A percentile compares a stretch with the other conserved stretches of the same genome.
Conservation (phyloP, 2,797 vertebrate genomes). For the Malurus leucopterus region DNA sequence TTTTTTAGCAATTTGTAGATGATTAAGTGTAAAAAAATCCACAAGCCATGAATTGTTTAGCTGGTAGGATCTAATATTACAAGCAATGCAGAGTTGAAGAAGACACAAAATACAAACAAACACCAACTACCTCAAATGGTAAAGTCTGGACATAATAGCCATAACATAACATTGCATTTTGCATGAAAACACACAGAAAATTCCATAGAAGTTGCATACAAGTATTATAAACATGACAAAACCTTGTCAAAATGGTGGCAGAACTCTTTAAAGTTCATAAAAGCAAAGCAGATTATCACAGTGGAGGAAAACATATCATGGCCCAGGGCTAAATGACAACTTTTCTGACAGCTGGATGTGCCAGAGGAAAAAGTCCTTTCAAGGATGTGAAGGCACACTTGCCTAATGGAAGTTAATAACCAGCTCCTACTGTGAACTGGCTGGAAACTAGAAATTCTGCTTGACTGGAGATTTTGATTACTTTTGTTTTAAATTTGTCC, state of each 20-base stretch:
- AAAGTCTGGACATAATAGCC: background rate
- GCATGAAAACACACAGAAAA: background rate
- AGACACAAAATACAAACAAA: background rate
- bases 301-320: background rate
- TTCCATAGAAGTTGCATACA: background rate
- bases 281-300: background rate
- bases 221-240: background rate
- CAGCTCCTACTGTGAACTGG: background rate
- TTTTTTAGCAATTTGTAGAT: background rate
- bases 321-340: background rate
- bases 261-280: background rate
- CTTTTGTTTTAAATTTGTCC: background rate
- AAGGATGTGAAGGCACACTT: background rate
- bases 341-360: background rate
- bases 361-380: background rate
- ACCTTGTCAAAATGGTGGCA: background rate
- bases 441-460: background rate
- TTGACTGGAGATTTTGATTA: background rate
- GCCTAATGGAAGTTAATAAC: background rate
- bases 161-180: background rate
- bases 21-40: background rate
- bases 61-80: background rate
- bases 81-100: background rate
- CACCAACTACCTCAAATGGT: background rate
- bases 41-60: background rate